Percentiles rank a stretch among this genome's conserved stretches.
These are phyloP conservation scores for Sarcophaga bullata DNA, from an alignment of 1,140 invertebrate species.

Conservation along the genomic window DNA sequence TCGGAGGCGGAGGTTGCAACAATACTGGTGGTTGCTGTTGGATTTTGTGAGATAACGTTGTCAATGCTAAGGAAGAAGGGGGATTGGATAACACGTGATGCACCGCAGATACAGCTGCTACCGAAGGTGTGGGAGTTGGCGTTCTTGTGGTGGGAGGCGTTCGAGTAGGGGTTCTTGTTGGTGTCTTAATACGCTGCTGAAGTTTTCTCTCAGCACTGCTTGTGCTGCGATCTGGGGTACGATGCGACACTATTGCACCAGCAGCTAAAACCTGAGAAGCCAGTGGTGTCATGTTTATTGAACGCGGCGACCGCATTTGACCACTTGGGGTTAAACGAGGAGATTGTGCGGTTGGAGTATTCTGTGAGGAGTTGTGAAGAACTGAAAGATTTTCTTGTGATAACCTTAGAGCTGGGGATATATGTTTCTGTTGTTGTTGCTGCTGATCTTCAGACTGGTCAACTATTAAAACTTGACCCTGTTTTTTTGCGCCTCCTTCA, in stretches of 20 bases:
- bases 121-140: constrained; percentile 43
- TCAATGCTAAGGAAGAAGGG: neutral
- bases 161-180: constrained; percentile 46
- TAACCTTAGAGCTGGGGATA: constrained; percentile 40
- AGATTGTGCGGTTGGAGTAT: constrained; percentile 44
- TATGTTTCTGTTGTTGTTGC: constrained; percentile 43
- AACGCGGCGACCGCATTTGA: constrained; percentile 44
- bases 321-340: constrained; percentile 47
- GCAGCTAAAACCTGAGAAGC: constrained; percentile 25
- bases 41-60: constrained; percentile 31
- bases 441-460: constrained; percentile 55
- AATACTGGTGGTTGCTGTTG: constrained; percentile 55
- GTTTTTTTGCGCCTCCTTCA: constrained; percentile 69
- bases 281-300: constrained; percentile 5
- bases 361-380: neutral
- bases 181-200: constrained; percentile 47
- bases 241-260: constrained; percentile 31
- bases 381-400: constrained; percentile 40
- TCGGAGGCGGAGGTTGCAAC: constrained; percentile 42
- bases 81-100: neutral
- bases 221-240: constrained; percentile 41
- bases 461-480: constrained; percentile 65
- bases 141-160: constrained; percentile 50
- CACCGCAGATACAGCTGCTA: constrained; percentile 3
- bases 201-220: constrained; percentile 45